Evolutionary conservation across 2,888 invertebrate genomes (phyloP), one percentile per base, ranked within the genome.

Genomic region (Dicyrtoma fusca): DNA sequence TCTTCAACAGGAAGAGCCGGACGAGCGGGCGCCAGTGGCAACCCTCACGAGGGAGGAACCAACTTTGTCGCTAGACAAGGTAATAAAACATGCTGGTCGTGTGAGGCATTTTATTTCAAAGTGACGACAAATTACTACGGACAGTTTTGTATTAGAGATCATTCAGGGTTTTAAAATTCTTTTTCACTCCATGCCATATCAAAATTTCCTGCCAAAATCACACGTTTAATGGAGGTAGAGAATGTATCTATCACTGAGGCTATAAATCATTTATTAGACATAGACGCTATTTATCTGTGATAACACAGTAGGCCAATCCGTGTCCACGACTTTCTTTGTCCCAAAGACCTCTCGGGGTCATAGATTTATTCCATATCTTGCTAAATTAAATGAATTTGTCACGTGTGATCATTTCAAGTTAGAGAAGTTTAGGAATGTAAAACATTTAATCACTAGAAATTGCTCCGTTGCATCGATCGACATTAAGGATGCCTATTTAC

Each of bases 371-470:
- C 17, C 55, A 23, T 55, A 34, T n/a, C 23, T 59, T 26, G n/a
- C 59, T 8, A 2, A 42, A n/a, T 23, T 68, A 1, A 68, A 68
- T 14, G 11, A 55, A 19, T 55, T 66, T 19, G 53, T 49, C 17
- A 5, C 4, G 13, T 68, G 21, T 17, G 3, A 11, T 13, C 68
- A 68, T 13, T 68, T 68, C 21, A 55, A 55, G 19, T 19, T 68
- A 26, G 68, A 68, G 25, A 55, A 68, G 26, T 68, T n/a, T 13
- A 17, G 68, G 42, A 55, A 26, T n/a, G 51, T 47, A 17, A 19
- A 55, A 6, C 3, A 23, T 2, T 55, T 68, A 26, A 17, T 68
- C 5, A n/a, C 26, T 19, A 8, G 55, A 19, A 8, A 17, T 14
- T 53, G 42, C 26, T 68, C 11, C 11, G 3, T 68, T 19, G 49